Conservation (phyloP, 2,888 invertebrate species). For the Antheraea assamensis region DNA sequence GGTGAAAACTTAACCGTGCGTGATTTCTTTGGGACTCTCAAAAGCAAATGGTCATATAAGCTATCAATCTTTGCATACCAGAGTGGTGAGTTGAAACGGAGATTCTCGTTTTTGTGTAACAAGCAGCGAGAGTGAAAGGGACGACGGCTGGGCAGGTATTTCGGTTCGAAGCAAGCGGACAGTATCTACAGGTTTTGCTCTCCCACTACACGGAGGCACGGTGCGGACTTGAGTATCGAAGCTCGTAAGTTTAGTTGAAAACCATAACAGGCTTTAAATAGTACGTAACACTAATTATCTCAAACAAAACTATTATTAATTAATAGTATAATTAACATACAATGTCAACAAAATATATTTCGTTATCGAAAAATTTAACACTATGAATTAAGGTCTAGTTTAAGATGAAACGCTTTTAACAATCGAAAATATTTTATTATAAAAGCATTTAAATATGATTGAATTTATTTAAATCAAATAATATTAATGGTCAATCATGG, state of each 20-base stretch:
- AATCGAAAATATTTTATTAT: not conserved
- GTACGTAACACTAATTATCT: constrained; percentile 23
- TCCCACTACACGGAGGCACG: constrained; percentile 79
- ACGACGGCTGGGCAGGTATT: constrained; percentile 69
- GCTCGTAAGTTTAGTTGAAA: constrained; percentile 72
- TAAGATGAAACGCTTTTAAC: not conserved
- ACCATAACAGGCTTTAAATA: constrained; percentile 60
- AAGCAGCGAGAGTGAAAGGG: constrained; percentile 66
- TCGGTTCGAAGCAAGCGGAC: constrained; percentile 74
- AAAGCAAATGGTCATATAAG: constrained; percentile 82
- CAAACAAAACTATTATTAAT: not conserved
- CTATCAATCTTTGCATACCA: constrained; percentile 83
- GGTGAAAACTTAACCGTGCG: constrained; percentile 80
- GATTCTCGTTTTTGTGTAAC: constrained; percentile 49
- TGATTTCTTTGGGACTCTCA: constrained; percentile 80
- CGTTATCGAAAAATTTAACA: not conserved
- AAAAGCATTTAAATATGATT: not conserved
- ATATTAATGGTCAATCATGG: not conserved
- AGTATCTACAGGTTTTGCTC: constrained; percentile 82
- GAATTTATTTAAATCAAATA: not conserved
- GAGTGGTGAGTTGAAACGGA: constrained; percentile 76
- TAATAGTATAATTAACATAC: not conserved
- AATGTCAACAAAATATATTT: not conserved
- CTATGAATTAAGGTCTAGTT: not conserved
- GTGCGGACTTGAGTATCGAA: constrained; percentile 72